Evolutionary conservation across 1,140 invertebrate genomes (phyloP).

Genomic region (Pseudomyrmex gracilis): DNA sequence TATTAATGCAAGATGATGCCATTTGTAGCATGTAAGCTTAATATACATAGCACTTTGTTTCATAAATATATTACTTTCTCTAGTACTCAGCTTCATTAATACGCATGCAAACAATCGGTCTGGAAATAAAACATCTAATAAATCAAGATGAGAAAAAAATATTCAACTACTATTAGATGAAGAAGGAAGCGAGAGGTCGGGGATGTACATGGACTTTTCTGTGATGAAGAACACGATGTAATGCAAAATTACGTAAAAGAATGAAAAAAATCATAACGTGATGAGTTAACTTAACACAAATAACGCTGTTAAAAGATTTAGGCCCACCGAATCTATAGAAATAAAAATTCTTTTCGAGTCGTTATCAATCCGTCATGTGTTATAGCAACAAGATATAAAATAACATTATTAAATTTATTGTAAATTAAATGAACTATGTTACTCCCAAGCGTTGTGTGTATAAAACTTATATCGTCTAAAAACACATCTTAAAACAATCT

Average conservation of each 20-base stretch:
- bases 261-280: slow-evolving; percentile 35
- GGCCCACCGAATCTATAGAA: slow-evolving; percentile 34
- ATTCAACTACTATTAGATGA: slow-evolving; percentile 35
- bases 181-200: slow-evolving; percentile 21
- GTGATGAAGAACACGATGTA: slow-evolving; percentile 8
- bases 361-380: neutral
- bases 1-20: slow-evolving; percentile 2
- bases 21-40: neutral
- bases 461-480: neutral
- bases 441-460: neutral
- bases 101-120: slow-evolving; percentile 1
- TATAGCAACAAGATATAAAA: neutral
- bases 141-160: slow-evolving; percentile 23
- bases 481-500: neutral
- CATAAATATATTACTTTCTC: slow-evolving; percentile 7
- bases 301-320: slow-evolving; percentile 33
- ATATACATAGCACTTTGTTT: slow-evolving; percentile 5
- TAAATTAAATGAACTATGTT: neutral
- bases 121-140: neutral
- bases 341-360: neutral
- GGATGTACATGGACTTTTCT: slow-evolving; percentile 8
- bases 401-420: neutral
- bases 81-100: neutral
- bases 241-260: slow-evolving; percentile 18
- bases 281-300: slow-evolving; percentile 46